Conservation (phyloP, 35 echinoderm and acorn worm genomes). For the Ophioderma brevispina region DNA sequence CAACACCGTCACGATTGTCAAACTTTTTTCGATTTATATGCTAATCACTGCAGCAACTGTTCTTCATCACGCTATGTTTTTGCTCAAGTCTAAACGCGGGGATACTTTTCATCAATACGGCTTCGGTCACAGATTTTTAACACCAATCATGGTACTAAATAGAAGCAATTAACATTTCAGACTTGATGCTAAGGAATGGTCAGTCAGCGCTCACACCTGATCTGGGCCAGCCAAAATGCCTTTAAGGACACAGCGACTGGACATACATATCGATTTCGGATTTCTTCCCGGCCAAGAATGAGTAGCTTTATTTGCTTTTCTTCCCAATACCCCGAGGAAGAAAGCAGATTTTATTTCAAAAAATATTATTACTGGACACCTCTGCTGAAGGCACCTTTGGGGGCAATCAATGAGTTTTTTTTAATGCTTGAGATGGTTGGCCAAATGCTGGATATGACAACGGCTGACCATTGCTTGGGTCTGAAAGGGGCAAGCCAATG, state of each 20-base stretch:
- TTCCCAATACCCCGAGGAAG: constrained; percentile 5
- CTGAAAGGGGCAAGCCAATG: too few species aligned
- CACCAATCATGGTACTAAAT: not conserved
- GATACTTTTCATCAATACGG: not conserved
- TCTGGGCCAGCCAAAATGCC: not conserved
- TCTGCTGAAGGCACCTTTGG: not conserved
- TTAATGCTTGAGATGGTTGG: too few species aligned
- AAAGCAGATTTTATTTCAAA: not conserved
- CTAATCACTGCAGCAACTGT: too few species aligned
- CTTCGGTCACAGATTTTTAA: not conserved
- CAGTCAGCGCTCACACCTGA: not conserved
- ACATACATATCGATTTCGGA: constrained; percentile 13
- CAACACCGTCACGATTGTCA: too few species aligned
- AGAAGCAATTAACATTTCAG: not conserved
- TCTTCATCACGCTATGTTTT: too few species aligned
- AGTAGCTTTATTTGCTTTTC: constrained; percentile 11
- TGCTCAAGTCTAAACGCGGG: too few species aligned
- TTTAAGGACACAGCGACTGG: not conserved
- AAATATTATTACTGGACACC: constrained; percentile 10
- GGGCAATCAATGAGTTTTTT: too few species aligned
- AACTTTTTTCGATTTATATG: too few species aligned
- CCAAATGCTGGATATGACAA: too few species aligned
- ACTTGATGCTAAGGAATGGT: not conserved
- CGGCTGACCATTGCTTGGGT: too few species aligned
- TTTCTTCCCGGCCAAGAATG: not conserved